Base-by-base conservation (phyloP, 2,797 vertebrate genomes). In the Nannoperca obscura region DNA sequence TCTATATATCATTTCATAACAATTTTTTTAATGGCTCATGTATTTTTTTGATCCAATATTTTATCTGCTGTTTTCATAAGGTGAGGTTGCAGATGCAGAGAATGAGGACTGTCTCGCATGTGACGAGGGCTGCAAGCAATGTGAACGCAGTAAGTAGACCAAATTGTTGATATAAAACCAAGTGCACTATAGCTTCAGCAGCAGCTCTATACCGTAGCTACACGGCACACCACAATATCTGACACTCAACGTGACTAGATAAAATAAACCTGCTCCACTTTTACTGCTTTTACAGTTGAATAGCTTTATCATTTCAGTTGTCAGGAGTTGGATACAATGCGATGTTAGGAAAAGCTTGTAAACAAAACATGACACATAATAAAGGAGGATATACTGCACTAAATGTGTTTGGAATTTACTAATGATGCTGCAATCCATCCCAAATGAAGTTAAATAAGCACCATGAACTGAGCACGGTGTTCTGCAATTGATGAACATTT, bases 81-180 rank as follows among this genome's bases (percentile, higher is more conserved):
- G 94, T 89, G 89, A 96, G 90, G 85, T 94, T 62, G 91, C 92
- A 72, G 93, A 96, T 59, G 80, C 82, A 57, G 90, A 94, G 55
- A 81, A 91, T 22, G 94, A 94, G 52, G 93, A 89, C 17, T 99
- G 97, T 22, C 10, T 96, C 46, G 82, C 90, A 27, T 99, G 98
- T 90, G 95, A 96, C 66, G 95, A 96, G 8, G 97, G 97, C 76
- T 99, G 98, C 66, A 91, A 94, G 76, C 90, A 89, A 8, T 99
- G 97, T 83, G 70, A 89, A 78, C 53, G 34, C n/a, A 95, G 97
- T 99, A 93, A 92, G 96, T 93, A 73, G 12, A 78, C 36, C 22
- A 71, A 38, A 44, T 12, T 55, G 4, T 42, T 19, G 12, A 62
- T 71, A 76, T 40, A 38, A 74, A 78, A 55, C 20, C 14, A 44